phyloP scores from a whole-genome alignment of 2,888 invertebrate species.

The Macrosiphum euphorbiae region DNA sequence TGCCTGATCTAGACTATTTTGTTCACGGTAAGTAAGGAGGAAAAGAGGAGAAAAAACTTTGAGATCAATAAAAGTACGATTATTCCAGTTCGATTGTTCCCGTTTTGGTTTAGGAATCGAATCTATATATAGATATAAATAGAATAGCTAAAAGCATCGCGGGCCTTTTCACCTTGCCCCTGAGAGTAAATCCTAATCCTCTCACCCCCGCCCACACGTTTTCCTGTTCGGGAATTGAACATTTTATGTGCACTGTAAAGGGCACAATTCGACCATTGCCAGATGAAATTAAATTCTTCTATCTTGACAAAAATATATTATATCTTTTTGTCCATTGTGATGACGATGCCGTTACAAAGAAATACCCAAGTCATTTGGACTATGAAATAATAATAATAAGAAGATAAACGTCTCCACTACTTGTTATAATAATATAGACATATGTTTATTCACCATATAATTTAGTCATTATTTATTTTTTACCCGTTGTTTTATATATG shows the following conservation, averaged over 20 bases:
- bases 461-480: background rate
- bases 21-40: background rate
- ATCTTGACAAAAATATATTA: slow-evolving; percentile 60
- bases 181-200: slow-evolving; percentile 63
- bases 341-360: slow-evolving; percentile 47
- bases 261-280: slow-evolving; percentile 59
- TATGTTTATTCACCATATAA: slow-evolving; percentile 25
- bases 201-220: slow-evolving; percentile 23
- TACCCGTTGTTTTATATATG: background rate
- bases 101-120: slow-evolving; percentile 63
- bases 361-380: slow-evolving; percentile 47
- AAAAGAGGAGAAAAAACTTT: slow-evolving; percentile 43
- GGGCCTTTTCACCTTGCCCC: slow-evolving; percentile 62
- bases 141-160: slow-evolving; percentile 58
- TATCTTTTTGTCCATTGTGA: slow-evolving; percentile 36
- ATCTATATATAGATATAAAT: slow-evolving; percentile 49
- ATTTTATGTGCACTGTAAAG: slow-evolving; percentile 60
- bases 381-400: slow-evolving; percentile 39
- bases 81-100: slow-evolving; percentile 63
- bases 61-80: slow-evolving; percentile 64
- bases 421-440: slow-evolving; percentile 28
- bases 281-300: slow-evolving; percentile 64
- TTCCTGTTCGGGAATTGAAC: slow-evolving; percentile 61
- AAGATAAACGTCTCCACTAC: slow-evolving; percentile 26
- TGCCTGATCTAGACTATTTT: slow-evolving; percentile 46